Conservation (phyloP, 2,888 invertebrate species). For the Eutolmus rufibarbis region DNA sequence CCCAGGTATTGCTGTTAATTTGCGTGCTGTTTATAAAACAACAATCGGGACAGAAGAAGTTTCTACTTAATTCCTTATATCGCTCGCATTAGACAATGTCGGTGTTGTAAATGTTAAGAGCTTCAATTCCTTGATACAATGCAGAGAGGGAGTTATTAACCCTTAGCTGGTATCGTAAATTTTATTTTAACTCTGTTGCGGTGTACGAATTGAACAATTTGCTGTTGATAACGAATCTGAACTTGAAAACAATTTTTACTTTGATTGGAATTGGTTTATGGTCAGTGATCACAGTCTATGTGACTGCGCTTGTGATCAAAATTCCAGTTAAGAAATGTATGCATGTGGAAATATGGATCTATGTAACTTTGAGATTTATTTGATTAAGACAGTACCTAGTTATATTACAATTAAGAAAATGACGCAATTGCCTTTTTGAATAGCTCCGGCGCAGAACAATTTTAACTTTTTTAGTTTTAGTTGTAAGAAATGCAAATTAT, state of each 20-base stretch:
- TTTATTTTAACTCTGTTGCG: neutral
- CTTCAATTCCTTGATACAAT: neutral
- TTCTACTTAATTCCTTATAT: conserved; percentile 36
- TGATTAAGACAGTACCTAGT: too few species aligned
- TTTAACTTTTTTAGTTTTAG: too few species aligned
- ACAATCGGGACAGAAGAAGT: neutral
- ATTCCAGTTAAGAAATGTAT: too few species aligned
- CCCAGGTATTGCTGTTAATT: neutral
- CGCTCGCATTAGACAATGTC: neutral
- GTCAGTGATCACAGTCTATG: neutral
- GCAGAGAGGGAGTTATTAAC: neutral
- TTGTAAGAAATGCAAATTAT: too few species aligned
- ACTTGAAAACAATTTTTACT: neutral
- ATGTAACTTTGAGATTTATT: too few species aligned
- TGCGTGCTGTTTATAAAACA: neutral
- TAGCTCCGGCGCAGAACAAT: too few species aligned
- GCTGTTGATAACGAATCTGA: neutral
- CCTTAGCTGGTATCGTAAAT: neutral
- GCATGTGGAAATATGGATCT: too few species aligned
- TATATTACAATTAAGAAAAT: too few species aligned
- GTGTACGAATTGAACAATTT: neutral
- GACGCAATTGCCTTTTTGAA: too few species aligned
- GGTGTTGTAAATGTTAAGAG: neutral
- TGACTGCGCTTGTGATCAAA: too few species aligned
- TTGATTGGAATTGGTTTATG: neutral